Evolutionary conservation across 2,797 vertebrate genomes (phyloP), one percentile per base, ranked within the genome.

Genomic region (Adelosebastes latens): DNA sequence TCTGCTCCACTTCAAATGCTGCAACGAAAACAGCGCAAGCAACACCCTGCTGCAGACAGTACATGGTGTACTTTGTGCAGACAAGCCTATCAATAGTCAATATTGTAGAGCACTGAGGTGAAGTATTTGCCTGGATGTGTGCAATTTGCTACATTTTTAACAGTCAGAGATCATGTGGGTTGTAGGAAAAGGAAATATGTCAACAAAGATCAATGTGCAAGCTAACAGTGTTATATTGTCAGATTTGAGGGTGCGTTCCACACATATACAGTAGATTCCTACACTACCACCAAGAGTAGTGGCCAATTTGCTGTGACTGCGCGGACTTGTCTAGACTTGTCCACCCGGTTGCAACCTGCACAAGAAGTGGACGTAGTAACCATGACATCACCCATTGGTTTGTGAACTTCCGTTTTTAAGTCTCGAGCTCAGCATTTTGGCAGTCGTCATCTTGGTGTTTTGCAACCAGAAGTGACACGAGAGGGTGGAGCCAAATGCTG

Each of bases 61-160:
- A 81, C 77, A 67, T 18, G 10, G 0, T 55, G 67, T 77, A 52
- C 69, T 87, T 27, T 36, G 58, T 61, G 67, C 31, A 29, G 58
- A 77, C 36, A 42, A n/a, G 27, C 36, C 49, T 46, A 46, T 71
- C 65, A 70, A 3, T 8, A 61, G 36, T 56, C 20, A 46, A 22
- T 46, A 14, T 10, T 46, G 22, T 24, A 14, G 22, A 74, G 12
- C 32, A 31, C 5, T 8, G 6, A 29, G 24, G n/a, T 9, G 34
- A 20, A 55, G 20, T 25, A 1, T 63, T 27, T 8, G 5, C 0
- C 6, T 20, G 12, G 6, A 52, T 64, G 6, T 42, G 22, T 65
- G 42, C 7, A 49, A 12, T 71, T 14, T 4, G 20, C 13, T 2
- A 20, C 14, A 49, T 29, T 52, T 29, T 60, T 25, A 11, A 25